Evolutionary conservation across 2,888 invertebrate genomes (phyloP), one percentile per base, ranked within the genome.

Genomic region (Elegia similella): DNA sequence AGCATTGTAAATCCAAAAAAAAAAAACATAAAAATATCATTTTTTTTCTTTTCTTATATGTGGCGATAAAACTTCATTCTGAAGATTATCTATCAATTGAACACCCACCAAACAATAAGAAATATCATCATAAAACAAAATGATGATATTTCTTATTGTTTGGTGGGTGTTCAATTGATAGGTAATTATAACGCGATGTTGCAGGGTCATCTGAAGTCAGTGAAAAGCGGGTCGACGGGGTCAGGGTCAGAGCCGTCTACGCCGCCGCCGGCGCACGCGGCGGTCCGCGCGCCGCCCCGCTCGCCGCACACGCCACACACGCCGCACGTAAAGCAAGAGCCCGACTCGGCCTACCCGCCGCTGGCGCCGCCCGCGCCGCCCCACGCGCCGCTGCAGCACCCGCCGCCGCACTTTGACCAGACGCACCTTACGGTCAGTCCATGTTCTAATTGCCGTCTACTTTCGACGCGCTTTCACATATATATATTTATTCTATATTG

Each of bases 321-420:
- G 78, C 72, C 75, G 69, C 91, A 92, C 74, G 93, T 93, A 69
- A 95, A 95, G 85, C 94, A 94, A 83, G 95, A 95, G 85, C 91
- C 93, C 60, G 93, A 92, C 79, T 82, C 89, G 73, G 80, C 88
- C 64, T 91, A 92, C 76, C 70, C 79, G 62, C 64, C 68, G 61
- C 67, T 62, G 59, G 66, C 67, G 60, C 81, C 77, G 63, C 75
- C 69, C 64, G 68, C 75, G 68, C 91, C 73, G 89, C 92, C 76
- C 93, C 94, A 82, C 93, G 93, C 81, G 93, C 62, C 67, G 58
- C 57, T 67, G 50, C 64, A 52, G 56, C 67, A 69, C 66, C 65
- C 66, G 68, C 88, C 59, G 48, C 60, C 60, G 15, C 68, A 75
- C 84, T 87, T 75, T 34, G 56, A 60, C 42, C 56, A 52, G 46